Evolutionary conservation across 2,888 invertebrate genomes (phyloP).

Genomic region (Zaprionus lineosus): DNA sequence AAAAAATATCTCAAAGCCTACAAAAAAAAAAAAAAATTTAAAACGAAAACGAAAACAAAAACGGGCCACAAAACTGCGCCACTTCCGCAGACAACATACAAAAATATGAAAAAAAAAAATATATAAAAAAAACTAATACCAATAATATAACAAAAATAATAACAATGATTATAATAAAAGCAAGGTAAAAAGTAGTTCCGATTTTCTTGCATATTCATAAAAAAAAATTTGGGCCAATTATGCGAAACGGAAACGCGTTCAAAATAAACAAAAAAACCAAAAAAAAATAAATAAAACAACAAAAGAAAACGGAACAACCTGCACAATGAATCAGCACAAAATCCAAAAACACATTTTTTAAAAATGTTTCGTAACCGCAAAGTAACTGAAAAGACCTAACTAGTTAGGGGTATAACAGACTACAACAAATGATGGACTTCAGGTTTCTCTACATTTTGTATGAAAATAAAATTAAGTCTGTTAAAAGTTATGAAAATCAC

Average conservation of each 20-base stretch:
- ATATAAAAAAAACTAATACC: slow-evolving; percentile 15
- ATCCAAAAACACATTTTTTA: slow-evolving; percentile 9
- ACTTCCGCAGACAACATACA: slow-evolving; percentile 42
- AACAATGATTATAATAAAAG: slow-evolving; percentile 11
- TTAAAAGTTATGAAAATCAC: too few species aligned
- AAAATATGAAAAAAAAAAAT: slow-evolving; percentile 2
- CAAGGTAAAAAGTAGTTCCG: slow-evolving; percentile 50
- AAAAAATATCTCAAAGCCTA: slow-evolving; percentile 6
- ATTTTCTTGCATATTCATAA: slow-evolving; percentile 50
- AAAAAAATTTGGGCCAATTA: slow-evolving; percentile 70
- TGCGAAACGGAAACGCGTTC: slow-evolving; percentile 55
- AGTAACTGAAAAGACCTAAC: too few species aligned
- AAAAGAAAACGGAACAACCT: slow-evolving; percentile 38
- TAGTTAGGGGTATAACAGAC: slow-evolving; percentile 16
- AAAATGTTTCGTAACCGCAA: slow-evolving; percentile 71
- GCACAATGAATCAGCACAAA: slow-evolving; percentile 54
- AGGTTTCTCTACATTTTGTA: too few species aligned
- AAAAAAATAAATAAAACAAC: slow-evolving; percentile 14
- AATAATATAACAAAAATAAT: slow-evolving; percentile 42
- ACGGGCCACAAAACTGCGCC: slow-evolving; percentile 27
- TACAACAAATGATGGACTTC: too few species aligned
- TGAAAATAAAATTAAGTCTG: too few species aligned
- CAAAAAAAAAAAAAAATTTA: slow-evolving; percentile 19
- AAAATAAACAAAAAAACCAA: slow-evolving; percentile 25
- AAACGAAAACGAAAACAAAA: slow-evolving; percentile 51